phyloP scores from a whole-genome alignment of 2,113 vertebrate species.

The Alouatta palliata region DNA sequence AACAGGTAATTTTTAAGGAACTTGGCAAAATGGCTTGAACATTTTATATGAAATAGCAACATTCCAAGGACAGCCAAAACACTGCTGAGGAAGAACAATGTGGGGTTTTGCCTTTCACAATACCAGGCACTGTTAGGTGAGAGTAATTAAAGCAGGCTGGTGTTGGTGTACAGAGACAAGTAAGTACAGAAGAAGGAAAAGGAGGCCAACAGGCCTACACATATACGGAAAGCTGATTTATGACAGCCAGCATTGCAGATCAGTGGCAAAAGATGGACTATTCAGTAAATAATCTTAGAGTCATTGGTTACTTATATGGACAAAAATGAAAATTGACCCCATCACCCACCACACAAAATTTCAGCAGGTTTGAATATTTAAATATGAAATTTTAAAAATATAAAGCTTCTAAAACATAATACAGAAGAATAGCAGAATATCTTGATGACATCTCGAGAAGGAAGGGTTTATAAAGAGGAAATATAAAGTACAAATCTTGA shows the following conservation, averaged over 20 bases:
- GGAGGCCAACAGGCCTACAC: background rate
- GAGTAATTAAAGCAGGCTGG: background rate
- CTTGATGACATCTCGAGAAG: background rate
- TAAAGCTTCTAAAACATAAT: background rate
- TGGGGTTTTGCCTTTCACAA: background rate
- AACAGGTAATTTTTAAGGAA: background rate
- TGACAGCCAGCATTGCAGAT: background rate
- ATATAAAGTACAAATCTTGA: background rate
- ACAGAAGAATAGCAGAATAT: background rate
- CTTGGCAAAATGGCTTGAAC: background rate
- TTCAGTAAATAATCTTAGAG: background rate
- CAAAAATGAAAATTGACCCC: conserved; percentile 3
- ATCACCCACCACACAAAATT: background rate
- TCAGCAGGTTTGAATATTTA: background rate
- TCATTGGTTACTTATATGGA: background rate
- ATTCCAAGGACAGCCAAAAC: background rate
- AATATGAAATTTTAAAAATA: background rate
- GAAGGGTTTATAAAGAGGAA: conserved; percentile 16
- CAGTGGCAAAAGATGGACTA: background rate
- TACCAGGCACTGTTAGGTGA: background rate
- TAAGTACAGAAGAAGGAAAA: background rate
- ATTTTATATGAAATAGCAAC: background rate
- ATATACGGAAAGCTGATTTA: background rate
- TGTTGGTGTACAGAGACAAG: background rate
- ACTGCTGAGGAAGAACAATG: background rate